phyloP scores from a whole-genome alignment of 2,797 vertebrate genomes.

The Amblyopsis hoosieri region DNA sequence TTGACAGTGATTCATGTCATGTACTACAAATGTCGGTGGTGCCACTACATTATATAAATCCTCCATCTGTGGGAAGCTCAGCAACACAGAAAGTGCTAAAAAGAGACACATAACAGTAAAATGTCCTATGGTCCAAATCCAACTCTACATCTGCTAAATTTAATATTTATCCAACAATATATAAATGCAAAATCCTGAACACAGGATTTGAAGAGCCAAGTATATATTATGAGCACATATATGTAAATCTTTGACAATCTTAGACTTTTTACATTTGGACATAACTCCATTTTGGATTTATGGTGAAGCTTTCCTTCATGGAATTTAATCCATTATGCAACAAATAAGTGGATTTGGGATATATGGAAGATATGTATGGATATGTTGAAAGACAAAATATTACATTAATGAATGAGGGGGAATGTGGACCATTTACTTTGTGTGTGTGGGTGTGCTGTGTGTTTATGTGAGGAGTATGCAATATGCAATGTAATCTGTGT shows the following conservation, averaged over 20 bases:
- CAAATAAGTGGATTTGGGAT: not conserved
- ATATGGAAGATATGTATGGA: too few relatives aligned
- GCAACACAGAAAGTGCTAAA: not conserved
- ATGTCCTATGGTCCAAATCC: not conserved
- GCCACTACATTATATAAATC: slow-evolving; percentile 36
- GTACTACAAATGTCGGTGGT: slow-evolving; percentile 10
- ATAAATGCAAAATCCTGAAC: not conserved
- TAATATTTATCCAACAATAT: not conserved
- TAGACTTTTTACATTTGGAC: slow-evolving; percentile 25
- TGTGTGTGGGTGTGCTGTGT: slow-evolving; percentile 24
- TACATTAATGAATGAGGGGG: too few relatives aligned
- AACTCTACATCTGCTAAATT: not conserved
- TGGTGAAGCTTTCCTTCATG: slow-evolving; percentile 11
- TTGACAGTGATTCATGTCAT: slow-evolving; percentile 47
- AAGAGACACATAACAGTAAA: slow-evolving; percentile 5
- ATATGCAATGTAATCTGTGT: not conserved
- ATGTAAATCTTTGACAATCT: too few relatives aligned
- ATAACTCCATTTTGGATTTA: slow-evolving; percentile 29
- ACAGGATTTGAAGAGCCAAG: not conserved
- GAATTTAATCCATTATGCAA: slow-evolving; percentile 16
- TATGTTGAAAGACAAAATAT: too few relatives aligned
- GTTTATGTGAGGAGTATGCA: slow-evolving; percentile 14
- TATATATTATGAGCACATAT: not conserved
- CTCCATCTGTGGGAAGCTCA: slow-evolving; percentile 12
- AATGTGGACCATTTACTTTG: slow-evolving; percentile 11